Percentiles rank a stretch among this genome's conserved stretches.
phyloP scores from a whole-genome alignment of 2,888 invertebrate genomes.

The Scaptomyza parva region DNA sequence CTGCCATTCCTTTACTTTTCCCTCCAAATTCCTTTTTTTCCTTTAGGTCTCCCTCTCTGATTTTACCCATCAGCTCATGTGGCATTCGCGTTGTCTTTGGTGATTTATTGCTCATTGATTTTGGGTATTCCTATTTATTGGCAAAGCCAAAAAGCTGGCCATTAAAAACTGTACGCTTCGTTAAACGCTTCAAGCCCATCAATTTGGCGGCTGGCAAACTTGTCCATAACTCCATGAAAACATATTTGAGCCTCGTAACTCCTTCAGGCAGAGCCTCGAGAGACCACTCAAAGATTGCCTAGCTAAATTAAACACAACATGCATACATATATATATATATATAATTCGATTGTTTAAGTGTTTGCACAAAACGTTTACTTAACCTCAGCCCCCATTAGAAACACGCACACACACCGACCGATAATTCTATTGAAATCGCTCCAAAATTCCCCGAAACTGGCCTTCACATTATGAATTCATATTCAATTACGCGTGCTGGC shows the following conservation, averaged over 20 bases:
- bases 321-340: no score
- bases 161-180: conserved; percentile 52
- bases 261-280: conserved; percentile 1
- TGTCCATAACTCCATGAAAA: conserved; percentile 10
- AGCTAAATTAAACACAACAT: neutral
- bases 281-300: conserved; percentile 26
- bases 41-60: no score
- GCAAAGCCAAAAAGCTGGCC: conserved; percentile 19
- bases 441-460: conserved; percentile 13
- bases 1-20: no score
- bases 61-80: conserved; percentile 9
- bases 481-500: conserved; percentile 72
- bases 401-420: conserved; percentile 21
- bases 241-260: neutral
- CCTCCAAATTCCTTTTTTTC: no score
- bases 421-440: conserved; percentile 7
- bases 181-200: conserved; percentile 53
- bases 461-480: conserved; percentile 69
- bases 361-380: conserved; percentile 37
- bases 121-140: conserved; percentile 5
- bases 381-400: conserved; percentile 10
- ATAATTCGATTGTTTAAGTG: conserved; percentile 58
- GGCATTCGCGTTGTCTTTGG: conserved; percentile 7
- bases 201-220: conserved; percentile 28
- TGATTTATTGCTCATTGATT: conserved; percentile 42